phyloP scores from a whole-genome alignment of 2,113 vertebrate species.

The Cephalopholis sonnerati region DNA sequence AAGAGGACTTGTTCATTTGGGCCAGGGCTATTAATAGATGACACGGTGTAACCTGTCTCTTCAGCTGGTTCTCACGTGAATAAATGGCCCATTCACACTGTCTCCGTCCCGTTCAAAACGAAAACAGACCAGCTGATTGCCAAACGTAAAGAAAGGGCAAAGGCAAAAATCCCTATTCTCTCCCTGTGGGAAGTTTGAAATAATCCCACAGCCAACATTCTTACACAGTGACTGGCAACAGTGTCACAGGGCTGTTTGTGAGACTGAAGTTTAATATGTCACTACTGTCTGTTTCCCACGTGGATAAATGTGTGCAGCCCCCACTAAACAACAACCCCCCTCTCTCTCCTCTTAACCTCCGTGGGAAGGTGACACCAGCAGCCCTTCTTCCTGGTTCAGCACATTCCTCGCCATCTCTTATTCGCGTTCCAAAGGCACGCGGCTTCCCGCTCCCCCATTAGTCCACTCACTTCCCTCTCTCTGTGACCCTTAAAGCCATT shows the following conservation, averaged over 20 bases:
- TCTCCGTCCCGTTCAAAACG: not conserved
- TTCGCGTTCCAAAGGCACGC: constrained; percentile 48
- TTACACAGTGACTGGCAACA: constrained; percentile 51
- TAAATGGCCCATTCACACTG: not conserved
- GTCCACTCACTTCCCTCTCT: not conserved
- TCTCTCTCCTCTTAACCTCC: constrained; percentile 42
- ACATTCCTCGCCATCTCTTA: constrained; percentile 64
- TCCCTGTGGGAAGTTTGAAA: constrained; percentile 62
- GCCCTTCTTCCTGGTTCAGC: constrained; percentile 71
- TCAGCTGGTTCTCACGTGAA: constrained; percentile 37
- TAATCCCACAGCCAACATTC: constrained; percentile 57
- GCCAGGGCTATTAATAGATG: constrained; percentile 30
- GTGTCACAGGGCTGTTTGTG: constrained; percentile 66
- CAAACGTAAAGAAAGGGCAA: constrained; percentile 49
- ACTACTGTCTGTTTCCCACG: constrained; percentile 74
- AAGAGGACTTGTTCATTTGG: constrained; percentile 16
- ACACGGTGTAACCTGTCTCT: constrained; percentile 13
- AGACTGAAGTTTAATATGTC: constrained; percentile 71
- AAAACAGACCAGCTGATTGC: constrained; percentile 62
- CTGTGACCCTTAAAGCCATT: constrained; percentile 8
- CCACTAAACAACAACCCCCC: constrained; percentile 39
- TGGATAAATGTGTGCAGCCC: constrained; percentile 69
- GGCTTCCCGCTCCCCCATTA: not conserved
- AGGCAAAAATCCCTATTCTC: constrained; percentile 11
- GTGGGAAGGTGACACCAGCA: constrained; percentile 69